Evolutionary conservation across 2,113 vertebrate genomes (phyloP).

Genomic region (Cranoglanis bouderius): DNA sequence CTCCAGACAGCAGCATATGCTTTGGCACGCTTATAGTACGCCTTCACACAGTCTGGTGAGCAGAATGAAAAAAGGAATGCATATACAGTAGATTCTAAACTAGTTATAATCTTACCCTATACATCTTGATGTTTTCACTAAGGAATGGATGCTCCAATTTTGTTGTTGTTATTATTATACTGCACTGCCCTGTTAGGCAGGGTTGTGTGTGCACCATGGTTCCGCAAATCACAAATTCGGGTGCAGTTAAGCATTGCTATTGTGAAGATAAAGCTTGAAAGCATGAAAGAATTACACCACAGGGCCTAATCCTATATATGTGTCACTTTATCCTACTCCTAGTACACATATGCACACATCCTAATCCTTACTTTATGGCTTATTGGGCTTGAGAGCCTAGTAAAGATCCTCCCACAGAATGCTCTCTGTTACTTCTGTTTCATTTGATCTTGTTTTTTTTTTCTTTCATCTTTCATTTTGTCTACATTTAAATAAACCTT

Average conservation of each 20-base stretch:
- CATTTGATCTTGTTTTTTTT: neutral
- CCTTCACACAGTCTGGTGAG: slow-evolving; percentile 79
- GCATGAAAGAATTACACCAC: neutral
- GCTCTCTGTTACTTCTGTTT: neutral
- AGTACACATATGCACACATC: neutral
- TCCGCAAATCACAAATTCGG: neutral
- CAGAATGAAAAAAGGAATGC: neutral
- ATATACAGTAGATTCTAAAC: neutral
- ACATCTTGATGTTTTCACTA: neutral
- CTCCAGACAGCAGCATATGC: slow-evolving; percentile 84
- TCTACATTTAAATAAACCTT: neutral
- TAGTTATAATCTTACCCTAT: neutral
- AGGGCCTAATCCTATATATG: slow-evolving; percentile 1
- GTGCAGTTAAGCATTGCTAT: neutral
- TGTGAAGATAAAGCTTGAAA: neutral
- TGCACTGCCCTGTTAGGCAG: neutral
- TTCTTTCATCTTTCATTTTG: neutral
- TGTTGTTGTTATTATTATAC: neutral
- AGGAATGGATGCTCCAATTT: neutral
- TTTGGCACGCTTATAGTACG: slow-evolving; percentile 85
- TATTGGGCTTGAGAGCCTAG: neutral
- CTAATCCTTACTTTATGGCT: neutral
- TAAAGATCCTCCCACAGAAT: neutral
- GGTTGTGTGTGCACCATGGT: neutral
- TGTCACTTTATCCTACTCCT: slow-evolving; percentile 20